These are phyloP conservation scores for Asbolus verrucosus DNA, from an alignment of 1,140 invertebrate species.

Conservation along the genomic window DNA sequence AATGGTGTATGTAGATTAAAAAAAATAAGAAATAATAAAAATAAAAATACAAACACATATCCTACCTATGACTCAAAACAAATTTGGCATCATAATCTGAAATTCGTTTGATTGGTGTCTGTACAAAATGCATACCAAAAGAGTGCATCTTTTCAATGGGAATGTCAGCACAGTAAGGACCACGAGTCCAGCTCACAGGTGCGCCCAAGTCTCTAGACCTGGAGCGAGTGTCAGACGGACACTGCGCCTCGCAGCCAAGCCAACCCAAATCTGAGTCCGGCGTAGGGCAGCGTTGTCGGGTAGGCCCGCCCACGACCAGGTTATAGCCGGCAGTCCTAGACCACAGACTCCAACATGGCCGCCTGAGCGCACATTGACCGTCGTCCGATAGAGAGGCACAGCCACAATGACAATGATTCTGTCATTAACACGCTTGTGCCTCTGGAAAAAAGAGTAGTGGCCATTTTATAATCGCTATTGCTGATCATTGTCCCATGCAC, in stretches of 20 bases:
- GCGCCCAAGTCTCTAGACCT: slow-evolving; percentile 46
- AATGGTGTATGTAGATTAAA: slow-evolving; percentile 30
- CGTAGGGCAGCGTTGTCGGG: slow-evolving; percentile 46
- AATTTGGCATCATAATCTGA: slow-evolving; percentile 47
- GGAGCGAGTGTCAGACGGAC: slow-evolving; percentile 46
- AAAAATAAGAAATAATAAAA: too few species aligned
- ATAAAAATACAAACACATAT: slow-evolving; percentile 54
- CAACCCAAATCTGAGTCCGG: slow-evolving; percentile 50
- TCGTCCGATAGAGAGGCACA: slow-evolving; percentile 61
- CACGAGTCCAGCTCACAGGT: slow-evolving; percentile 37
- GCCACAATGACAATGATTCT: slow-evolving; percentile 61
- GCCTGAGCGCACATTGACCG: slow-evolving; percentile 48
- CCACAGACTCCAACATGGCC: slow-evolving; percentile 61
- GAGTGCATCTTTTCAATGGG: slow-evolving; percentile 39
- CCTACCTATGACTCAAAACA: slow-evolving; percentile 51
- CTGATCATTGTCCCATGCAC: slow-evolving; percentile 55
- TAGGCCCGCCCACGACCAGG: slow-evolving; percentile 54
- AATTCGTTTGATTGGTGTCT: slow-evolving; percentile 50
- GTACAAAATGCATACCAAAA: slow-evolving; percentile 58
- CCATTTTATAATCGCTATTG: slow-evolving; percentile 59
- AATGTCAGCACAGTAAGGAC: slow-evolving; percentile 46
- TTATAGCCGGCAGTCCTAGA: slow-evolving; percentile 61
- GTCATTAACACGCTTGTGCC: slow-evolving; percentile 63
- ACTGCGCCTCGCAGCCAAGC: slow-evolving; percentile 72
- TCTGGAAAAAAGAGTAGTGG: slow-evolving; percentile 64